Conservation (phyloP, 1,140 invertebrate species). For the Protaetia brevitarsis region DNA sequence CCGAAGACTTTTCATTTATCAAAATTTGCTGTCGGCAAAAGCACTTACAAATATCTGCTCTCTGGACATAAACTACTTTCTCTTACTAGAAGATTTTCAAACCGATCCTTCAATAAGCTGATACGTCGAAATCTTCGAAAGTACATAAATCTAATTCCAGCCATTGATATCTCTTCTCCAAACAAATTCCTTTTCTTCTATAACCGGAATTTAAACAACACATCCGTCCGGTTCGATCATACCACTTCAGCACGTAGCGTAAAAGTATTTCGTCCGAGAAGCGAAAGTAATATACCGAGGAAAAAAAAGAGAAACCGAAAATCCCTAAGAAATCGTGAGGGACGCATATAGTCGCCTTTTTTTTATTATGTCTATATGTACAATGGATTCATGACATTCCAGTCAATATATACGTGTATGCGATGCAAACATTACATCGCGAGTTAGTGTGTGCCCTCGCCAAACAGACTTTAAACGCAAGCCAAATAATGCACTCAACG, state of each 20-base stretch:
- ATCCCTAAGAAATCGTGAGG: not conserved
- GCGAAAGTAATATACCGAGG: not conserved
- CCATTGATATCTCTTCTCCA: constrained; percentile 13
- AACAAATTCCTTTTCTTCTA: constrained; percentile 11
- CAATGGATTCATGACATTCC: constrained; percentile 17
- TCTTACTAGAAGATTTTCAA: no score
- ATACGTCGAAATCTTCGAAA: not conserved
- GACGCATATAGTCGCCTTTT: not conserved
- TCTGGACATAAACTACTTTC: no score
- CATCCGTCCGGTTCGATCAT: not conserved
- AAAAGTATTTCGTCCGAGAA: not conserved
- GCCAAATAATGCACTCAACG: not conserved
- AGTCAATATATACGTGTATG: constrained; percentile 11
- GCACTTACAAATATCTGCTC: no score
- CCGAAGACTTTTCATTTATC: no score
- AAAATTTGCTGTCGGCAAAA: no score
- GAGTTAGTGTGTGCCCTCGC: constrained; percentile 1
- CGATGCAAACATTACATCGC: not conserved
- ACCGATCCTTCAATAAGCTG: no score
- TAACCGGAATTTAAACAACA: constrained; percentile 16
- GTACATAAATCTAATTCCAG: not conserved
- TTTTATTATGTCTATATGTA: constrained; percentile 18
- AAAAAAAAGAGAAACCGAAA: not conserved
- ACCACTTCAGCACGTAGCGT: no score
- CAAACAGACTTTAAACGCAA: constrained; percentile 15